Conservation (phyloP, 2,888 invertebrate genomes). For the Buathra laborator region DNA sequence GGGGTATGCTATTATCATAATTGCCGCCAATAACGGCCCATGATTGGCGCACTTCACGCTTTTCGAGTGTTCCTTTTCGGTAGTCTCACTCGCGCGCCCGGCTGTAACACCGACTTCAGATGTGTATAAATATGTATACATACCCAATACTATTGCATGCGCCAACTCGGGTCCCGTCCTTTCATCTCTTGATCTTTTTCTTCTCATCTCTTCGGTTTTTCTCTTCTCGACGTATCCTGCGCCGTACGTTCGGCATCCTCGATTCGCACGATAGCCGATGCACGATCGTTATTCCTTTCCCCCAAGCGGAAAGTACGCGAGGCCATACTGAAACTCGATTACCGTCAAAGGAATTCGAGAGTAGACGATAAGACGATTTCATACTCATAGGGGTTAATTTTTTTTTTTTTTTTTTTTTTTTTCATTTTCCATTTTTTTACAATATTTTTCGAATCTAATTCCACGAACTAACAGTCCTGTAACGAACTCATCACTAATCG, state of each 20-base stretch:
- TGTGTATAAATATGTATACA: constrained; percentile 40
- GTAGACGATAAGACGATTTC: not conserved
- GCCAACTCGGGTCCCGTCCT: constrained; percentile 68
- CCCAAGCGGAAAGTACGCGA: not conserved
- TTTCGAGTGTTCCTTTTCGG: constrained; percentile 81
- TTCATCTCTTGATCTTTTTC: constrained; percentile 43
- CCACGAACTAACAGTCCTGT: not conserved
- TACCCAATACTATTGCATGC: constrained; percentile 44
- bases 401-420: not conserved
- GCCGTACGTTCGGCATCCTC: constrained; percentile 28
- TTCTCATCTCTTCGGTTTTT: constrained; percentile 37
- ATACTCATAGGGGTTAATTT: not conserved
- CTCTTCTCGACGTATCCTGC: constrained; percentile 4
- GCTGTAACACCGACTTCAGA: not conserved
- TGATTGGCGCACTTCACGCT: constrained; percentile 83
- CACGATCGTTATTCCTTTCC: constrained; percentile 8
- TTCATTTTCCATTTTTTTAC: not conserved
- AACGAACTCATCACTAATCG: no score
- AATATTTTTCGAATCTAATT: not conserved
- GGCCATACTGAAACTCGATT: not conserved
- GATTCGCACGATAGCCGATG: constrained; percentile 50
- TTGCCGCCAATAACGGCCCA: constrained; percentile 83
- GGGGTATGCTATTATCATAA: constrained; percentile 84
- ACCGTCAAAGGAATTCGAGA: not conserved
- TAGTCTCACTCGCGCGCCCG: constrained; percentile 73